Evolutionary conservation across 1,140 invertebrate species (phyloP), one percentile per base, ranked within the genome.

Genomic region (Brachystomella parvula): DNA sequence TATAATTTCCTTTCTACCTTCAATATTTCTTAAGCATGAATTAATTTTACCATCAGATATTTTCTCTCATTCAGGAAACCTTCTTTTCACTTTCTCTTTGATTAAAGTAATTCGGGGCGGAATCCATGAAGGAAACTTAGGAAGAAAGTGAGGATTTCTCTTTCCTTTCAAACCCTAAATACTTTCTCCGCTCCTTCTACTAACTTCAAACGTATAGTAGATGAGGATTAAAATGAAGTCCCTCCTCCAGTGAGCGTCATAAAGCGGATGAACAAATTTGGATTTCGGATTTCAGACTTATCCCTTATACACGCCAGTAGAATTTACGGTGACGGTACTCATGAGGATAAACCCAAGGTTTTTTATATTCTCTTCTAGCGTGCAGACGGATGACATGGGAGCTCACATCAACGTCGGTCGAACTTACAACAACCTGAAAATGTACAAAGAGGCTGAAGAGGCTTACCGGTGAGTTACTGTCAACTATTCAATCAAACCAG

Each of bases 401-500:
- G 94, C 94, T 6, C 92, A 97, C 77, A 95, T 97, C 69, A 98
- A 98, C 79, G 91, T 97, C 6, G 95, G 94, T 2, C 82, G 94
- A 65, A 95, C 93, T 3, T 94, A 91, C 78, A 95, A 94, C 76
- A 91, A 93, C 77, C 79, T 97, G 32, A 92, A 96, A 76, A 85
- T 87, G 80, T 94, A 88, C 76, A 86, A 88, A 67, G 89, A 95
- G 78, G 94, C 94, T 0, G 92, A 97, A 80, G 85, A 89, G 65
- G 91, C 93, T 0, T 97, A 96, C 78, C 86, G 78, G 87, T 87
- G 47, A 66, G 26, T 31, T 24, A 53, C 6, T 53, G 9, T 19
- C 6, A 19, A 39, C 35, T 9, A 39, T 39, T 44, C 9, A 44
- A 44, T 44, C 9, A 44, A 12, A 12, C n/a, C n/a, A 44, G n/a